A percentile compares a stretch with the other conserved stretches of the same genome.
These are phyloP conservation scores for Eubasilissa regina DNA, from an alignment of 1,140 invertebrate genomes.

Conservation along the genomic window DNA sequence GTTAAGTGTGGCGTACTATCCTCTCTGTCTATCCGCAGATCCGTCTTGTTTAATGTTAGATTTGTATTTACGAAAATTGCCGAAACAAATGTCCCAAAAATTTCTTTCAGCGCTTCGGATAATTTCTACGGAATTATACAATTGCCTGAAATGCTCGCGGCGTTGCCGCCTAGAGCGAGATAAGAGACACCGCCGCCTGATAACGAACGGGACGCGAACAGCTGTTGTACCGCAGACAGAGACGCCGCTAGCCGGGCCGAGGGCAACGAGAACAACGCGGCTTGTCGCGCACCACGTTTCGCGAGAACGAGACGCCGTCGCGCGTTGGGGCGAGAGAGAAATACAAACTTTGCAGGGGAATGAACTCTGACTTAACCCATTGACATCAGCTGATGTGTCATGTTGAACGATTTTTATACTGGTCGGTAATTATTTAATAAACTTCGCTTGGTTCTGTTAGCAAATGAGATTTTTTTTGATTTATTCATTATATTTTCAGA, in stretches of 20 bases:
- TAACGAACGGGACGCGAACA: neutral
- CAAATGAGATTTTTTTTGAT: too few species aligned
- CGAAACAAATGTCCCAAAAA: too few species aligned
- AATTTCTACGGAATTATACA: neutral
- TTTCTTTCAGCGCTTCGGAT: too few species aligned
- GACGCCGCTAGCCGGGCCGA: neutral
- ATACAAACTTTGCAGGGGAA: constrained; percentile 19
- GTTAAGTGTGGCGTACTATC: too few species aligned
- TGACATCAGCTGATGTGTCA: neutral
- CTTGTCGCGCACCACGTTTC: neutral
- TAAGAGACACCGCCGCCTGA: too few species aligned
- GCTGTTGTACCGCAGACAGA: neutral
- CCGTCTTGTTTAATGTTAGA: too few species aligned
- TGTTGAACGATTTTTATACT: neutral
- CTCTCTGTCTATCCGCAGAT: too few species aligned
- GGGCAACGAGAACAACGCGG: neutral
- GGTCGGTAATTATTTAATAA: too few species aligned
- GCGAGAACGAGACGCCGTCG: neutral
- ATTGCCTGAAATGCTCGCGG: neutral
- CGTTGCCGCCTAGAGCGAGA: neutral
- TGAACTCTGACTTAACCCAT: constrained; percentile 4
- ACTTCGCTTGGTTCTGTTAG: too few species aligned
- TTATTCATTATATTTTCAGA: too few species aligned
- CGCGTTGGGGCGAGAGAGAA: neutral
- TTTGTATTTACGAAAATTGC: too few species aligned